phyloP scores from a whole-genome alignment of 1,140 invertebrate species.

The Centruroides sculpturatus region DNA sequence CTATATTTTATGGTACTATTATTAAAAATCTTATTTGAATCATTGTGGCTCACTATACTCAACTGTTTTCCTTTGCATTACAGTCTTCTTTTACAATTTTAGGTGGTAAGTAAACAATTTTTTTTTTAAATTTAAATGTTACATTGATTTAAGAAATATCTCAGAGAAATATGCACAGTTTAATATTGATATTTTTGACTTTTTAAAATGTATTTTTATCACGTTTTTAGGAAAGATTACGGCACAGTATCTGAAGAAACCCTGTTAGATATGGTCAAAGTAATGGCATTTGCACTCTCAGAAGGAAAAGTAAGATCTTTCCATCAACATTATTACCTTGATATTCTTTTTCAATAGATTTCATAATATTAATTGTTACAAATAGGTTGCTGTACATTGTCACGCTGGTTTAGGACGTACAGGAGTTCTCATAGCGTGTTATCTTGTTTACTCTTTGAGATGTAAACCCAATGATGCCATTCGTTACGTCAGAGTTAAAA shows the following conservation, averaged over 20 bases:
- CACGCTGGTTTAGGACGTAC: constrained; percentile 76
- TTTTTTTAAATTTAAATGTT: too few relatives aligned
- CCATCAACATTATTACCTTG: neutral
- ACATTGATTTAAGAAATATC: too few relatives aligned
- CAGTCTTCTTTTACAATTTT: constrained; percentile 78
- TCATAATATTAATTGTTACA: neutral
- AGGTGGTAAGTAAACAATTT: constrained; percentile 26
- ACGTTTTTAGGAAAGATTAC: constrained; percentile 53
- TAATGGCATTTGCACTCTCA: constrained; percentile 62
- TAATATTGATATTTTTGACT: too few relatives aligned
- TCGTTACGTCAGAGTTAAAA: constrained; percentile 57
- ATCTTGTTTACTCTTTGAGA: constrained; percentile 61
- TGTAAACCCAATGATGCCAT: constrained; percentile 64
- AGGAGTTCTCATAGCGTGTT: constrained; percentile 72
- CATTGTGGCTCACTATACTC: neutral
- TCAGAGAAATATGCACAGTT: too few relatives aligned
- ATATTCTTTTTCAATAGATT: neutral
- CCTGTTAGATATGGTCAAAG: constrained; percentile 73
- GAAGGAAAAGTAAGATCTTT: constrained; percentile 50
- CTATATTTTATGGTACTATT: neutral
- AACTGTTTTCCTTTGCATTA: constrained; percentile 4
- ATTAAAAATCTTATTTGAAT: neutral
- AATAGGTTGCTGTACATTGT: constrained; percentile 56
- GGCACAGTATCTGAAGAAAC: constrained; percentile 55
- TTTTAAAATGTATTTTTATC: too few relatives aligned